Evolutionary conservation across 2,797 vertebrate genomes (phyloP).

Genomic region (Coracias cyanogaster): DNA sequence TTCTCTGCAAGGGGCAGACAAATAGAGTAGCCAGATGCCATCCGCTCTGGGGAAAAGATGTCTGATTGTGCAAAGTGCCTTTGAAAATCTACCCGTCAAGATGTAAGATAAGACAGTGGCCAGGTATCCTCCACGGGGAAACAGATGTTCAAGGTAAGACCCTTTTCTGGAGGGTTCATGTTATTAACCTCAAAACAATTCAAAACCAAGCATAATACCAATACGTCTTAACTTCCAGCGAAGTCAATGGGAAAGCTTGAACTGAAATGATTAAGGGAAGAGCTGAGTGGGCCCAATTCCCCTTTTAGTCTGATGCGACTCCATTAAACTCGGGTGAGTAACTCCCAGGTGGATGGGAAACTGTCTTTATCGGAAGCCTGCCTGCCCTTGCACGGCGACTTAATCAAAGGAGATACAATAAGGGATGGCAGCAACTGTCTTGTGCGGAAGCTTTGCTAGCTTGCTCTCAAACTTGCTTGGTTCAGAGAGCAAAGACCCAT

Average conservation of each 20-base stretch:
- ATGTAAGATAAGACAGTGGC: neutral
- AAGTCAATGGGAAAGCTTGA: neutral
- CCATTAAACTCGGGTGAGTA: neutral
- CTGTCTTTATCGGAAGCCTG: neutral
- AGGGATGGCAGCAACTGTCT: neutral
- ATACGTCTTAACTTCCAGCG: neutral
- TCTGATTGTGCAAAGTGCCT: neutral
- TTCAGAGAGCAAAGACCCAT: neutral
- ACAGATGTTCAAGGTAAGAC: neutral
- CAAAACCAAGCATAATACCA: neutral
- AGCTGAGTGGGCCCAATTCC: neutral
- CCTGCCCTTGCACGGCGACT: neutral
- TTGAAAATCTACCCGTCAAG: neutral
- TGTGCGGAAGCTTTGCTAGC: neutral
- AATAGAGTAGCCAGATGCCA: neutral
- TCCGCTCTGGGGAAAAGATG: neutral
- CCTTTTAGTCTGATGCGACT: neutral
- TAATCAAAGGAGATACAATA: neutral
- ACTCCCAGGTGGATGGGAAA: neutral
- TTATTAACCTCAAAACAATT: neutral
- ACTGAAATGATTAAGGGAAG: neutral
- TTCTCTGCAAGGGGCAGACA: neutral
- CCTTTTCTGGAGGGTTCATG: neutral
- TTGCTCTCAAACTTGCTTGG: neutral
- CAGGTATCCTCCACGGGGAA: neutral